phyloP scores from a whole-genome alignment of 1,140 invertebrate species.

The Drosophila persimilis region DNA sequence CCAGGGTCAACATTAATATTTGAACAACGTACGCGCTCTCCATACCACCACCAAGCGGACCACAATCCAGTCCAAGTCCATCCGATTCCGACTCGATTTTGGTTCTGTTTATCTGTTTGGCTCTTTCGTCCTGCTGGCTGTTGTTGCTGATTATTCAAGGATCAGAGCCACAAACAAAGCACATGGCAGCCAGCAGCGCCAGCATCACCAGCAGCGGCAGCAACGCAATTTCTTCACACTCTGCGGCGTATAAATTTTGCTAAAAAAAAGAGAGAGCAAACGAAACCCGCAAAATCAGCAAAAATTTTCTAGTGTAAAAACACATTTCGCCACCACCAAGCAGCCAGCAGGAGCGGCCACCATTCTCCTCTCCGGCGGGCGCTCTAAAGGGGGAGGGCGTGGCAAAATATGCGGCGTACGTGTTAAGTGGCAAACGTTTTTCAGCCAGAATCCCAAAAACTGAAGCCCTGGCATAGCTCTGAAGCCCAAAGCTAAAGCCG shows the following conservation, averaged over 20 bases:
- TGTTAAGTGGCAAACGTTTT: slow-evolving; percentile 81
- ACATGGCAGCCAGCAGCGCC: slow-evolving; percentile 57
- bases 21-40: slow-evolving; percentile 64
- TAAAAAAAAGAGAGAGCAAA: slow-evolving; percentile 7
- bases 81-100: slow-evolving; percentile 46
- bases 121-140: slow-evolving; percentile 27
- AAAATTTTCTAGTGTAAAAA: slow-evolving; percentile 69
- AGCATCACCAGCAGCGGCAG: slow-evolving; percentile 22
- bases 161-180: slow-evolving; percentile 76
- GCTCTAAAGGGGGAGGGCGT: slow-evolving; percentile 32
- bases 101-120: slow-evolving; percentile 39
- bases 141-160: slow-evolving; percentile 80
- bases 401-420: slow-evolving; percentile 80
- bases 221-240: slow-evolving; percentile 42
- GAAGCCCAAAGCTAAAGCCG: slow-evolving; percentile 22
- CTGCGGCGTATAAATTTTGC: slow-evolving; percentile 68
- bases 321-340: slow-evolving; percentile 29
- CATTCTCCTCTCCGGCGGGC: too few species aligned
- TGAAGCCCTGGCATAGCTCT: slow-evolving; percentile 24
- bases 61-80: slow-evolving; percentile 6
- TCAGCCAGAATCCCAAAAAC: slow-evolving; percentile 58
- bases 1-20: slow-evolving; percentile 81
- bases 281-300: slow-evolving; percentile 73
- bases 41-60: too few species aligned
- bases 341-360: slow-evolving; percentile 11